Base-by-base conservation (phyloP, 2,113 vertebrate genomes). In the Danio rerio region DNA sequence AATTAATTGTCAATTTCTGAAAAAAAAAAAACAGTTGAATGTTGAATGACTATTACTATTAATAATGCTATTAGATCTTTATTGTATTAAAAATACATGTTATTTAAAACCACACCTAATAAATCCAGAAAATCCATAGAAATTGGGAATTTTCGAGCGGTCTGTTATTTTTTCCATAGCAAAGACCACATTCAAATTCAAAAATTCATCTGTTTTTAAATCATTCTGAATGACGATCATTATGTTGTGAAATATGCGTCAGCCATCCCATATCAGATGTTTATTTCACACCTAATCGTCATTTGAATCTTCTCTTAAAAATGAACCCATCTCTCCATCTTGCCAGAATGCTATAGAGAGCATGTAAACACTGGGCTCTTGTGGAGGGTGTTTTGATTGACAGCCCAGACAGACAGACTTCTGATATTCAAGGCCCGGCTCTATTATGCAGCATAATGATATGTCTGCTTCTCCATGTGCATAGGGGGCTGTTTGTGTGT, bases 401-500 rank as follows among this genome's bases (percentile, higher is more conserved):
- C 85, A 49, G 81, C 58, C 66, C 77, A 59, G 62, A 58, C 82
- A 86, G 85, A 86, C 78, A 86, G 82, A 80, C 74, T 78, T 84
- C 72, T 79, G 85, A 86, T 84, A 78, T 84, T 76, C 81, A 77
- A 82, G 79, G 71, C 73, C 45, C 45, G 53, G 15, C 73, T 84
- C 82, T 81, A 82, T 77, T 80, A 85, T 80, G 55, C 21, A 18
- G 69, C 82, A 89, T 92, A 90, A 90, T 88, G 84, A 90, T 89
- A 87, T 81, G 82, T 88, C 85, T 87, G 84, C 86, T 83, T 75
- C 83, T 85, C 77, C 85, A 68, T 83, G 84, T 88, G 65, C 20
- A 88, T 83, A 52, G 72, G 81, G 31, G 74, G 79, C 80, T 88
- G 87, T 93, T 92, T 92, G 91, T 89, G 91, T 90, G 87, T 85